Conservation (phyloP, 1,140 invertebrate genomes). For the Colletes gigas region DNA sequence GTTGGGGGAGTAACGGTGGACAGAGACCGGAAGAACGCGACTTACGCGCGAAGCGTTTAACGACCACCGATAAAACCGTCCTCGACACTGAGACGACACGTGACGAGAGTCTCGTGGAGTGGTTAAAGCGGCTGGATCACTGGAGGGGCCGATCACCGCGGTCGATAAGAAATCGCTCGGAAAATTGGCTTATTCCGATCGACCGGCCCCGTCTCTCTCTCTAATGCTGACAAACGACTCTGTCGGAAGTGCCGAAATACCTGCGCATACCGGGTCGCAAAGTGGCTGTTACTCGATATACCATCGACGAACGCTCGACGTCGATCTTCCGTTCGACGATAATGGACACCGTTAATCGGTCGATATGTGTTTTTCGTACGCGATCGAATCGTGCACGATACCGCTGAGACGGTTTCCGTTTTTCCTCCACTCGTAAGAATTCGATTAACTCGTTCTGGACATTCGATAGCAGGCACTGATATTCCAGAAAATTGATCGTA, state of each 20-base stretch:
- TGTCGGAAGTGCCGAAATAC: conserved; percentile 69
- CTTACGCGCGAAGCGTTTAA: conserved; percentile 29
- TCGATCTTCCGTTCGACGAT: conserved; percentile 2
- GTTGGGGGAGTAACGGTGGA: background rate
- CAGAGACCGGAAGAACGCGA: background rate
- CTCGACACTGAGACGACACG: conserved; percentile 42
- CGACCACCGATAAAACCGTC: conserved; percentile 35
- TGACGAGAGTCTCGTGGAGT: conserved; percentile 39
- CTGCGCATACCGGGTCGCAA: conserved; percentile 35
- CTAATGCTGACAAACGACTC: conserved; percentile 72
- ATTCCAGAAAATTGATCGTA: no score
- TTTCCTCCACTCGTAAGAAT: no score
- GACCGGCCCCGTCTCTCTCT: conserved; percentile 50
- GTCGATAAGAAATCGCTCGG: conserved; percentile 76
- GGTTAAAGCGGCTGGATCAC: conserved; percentile 37
- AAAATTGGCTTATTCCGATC: conserved; percentile 79
- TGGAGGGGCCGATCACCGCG: conserved; percentile 52
- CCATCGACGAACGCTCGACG: background rate
- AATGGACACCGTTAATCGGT: conserved; percentile 12
- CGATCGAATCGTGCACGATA: background rate
- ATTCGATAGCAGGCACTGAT: no score
- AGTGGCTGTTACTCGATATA: conserved; percentile 28
- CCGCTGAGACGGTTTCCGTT: no score
- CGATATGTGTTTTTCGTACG: background rate
- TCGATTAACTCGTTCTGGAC: no score